Evolutionary conservation across 1,140 invertebrate species (phyloP), one percentile per base, ranked within the genome.

Genomic region (Cheumatopsyche charites): DNA sequence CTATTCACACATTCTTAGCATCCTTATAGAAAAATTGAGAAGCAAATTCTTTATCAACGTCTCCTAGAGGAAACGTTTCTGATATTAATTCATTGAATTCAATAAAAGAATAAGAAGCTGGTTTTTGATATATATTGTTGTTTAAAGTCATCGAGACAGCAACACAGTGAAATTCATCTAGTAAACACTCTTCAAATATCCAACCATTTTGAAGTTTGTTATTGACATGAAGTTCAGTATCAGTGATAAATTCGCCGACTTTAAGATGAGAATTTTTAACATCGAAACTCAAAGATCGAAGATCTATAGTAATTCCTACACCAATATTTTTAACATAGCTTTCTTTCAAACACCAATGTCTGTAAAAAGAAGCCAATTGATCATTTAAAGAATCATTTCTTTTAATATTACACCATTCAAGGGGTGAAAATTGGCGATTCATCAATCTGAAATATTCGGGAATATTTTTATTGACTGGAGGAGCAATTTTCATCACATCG

Each of bases 271-370:
- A 73, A 21, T 88, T 85, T 66, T 86, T 84, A 23, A 93, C 84
- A 72, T 84, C 79, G 82, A 98, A 98, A 81, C 88, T 88, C 21
- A 98, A 87, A 73, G 89, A 85, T 74, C 87, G 81, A 19, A 98
- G 84, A 77, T 94, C 88, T 75, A 92, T 85, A 0, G 89, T 90
- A 47, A 98, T 90, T 23, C 96, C 96, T 15, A 91, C 83, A 19
- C 96, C 95, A 55, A 91, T 85, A 70, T 95, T 95, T 85, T 98
- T 98, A 0, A 96, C 91, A 80, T 95, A 96, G 80, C 94, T 94
- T 80, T 98, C 97, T 84, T 98, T 98, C n/a, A 98, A 83, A 75
- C 92, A 92, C 96, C 96, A 98, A 79, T 92, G 86, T 70, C 96
- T 86, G 80, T 90, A 96, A 80, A 97, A 98, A 75, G 88, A 90